Base-by-base conservation (phyloP, 2,888 invertebrate genomes). In the Drosophila quinaria region DNA sequence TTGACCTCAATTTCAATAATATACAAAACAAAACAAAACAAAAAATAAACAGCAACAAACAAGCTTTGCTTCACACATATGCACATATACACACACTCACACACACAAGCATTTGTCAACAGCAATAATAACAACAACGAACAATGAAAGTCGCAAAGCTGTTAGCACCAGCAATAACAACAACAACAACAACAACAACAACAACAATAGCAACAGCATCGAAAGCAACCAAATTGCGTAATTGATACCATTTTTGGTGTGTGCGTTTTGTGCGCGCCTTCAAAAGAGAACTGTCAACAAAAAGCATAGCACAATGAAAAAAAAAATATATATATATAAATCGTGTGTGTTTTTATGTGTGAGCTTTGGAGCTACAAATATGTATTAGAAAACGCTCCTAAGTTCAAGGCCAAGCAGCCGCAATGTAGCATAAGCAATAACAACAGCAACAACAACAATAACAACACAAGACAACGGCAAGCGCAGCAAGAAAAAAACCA, bases 351-450 rank as follows among this genome's bases (percentile, higher is more conserved):
- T 41, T 35, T 35, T 35, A 35, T 54, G 49, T 60, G 73, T 63
- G 49, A 55, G 65, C 59, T 65, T 72, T 78, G 67, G 50, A 76
- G 80, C 81, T 64, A 50, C 37, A 47, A 78, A 64, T 74, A 59
- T 63, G 78, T 78, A 80, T 89, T 84, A 68, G 89, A 83, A 83
- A 81, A 79, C 74, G 69, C 78, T 73, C 75, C 78, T 86, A 89
- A 86, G 86, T 86, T 86, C 86, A 86, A 86, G 86, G 89, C 89
- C 86, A 86, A 89, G 75, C 59, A 78, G 60, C 54, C 67, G 41
- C 49, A 71, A 25, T 66, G 46, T 50, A 83, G 63, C 72, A 78
- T 64, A 67, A 81, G 51, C 55, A 79, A 56, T 59, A 61, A 59
- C 39, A 78, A 51, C 25, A 64, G 66, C 49, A 74, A 17, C 58